Conservation (phyloP, 2,113 vertebrate species). For the Nanorana parkeri region DNA sequence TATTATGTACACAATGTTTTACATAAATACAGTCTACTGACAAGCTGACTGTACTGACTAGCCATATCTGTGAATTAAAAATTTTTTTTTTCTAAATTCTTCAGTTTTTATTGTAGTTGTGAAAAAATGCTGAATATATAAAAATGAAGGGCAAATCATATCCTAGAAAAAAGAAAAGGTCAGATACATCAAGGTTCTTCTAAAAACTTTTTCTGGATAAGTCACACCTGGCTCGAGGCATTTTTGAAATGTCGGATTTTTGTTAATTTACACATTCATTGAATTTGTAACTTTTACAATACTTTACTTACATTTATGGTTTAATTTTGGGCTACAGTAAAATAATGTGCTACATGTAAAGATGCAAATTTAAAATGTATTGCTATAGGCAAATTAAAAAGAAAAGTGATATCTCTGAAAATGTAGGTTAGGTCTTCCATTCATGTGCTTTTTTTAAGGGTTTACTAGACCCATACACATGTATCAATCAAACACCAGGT, state of each 20-base stretch:
- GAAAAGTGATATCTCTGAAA: no score
- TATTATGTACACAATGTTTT: neutral
- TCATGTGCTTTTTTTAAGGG: no score
- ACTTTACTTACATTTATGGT: neutral
- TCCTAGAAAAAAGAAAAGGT: conserved; percentile 32
- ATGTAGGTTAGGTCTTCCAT: no score
- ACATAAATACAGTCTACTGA: neutral
- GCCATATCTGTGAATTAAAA: no score
- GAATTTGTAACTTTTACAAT: neutral
- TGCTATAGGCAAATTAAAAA: no score
- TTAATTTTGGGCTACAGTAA: no score
- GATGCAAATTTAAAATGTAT: no score
- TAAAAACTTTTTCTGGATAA: conserved; percentile 38
- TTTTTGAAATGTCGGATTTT: conserved; percentile 31
- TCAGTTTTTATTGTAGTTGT: neutral
- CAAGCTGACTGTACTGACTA: no score
- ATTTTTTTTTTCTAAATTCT: no score
- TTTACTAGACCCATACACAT: no score
- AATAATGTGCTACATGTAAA: no score
- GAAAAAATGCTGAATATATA: conserved; percentile 23
- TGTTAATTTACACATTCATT: conserved; percentile 28
- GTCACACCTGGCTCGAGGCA: conserved; percentile 30
- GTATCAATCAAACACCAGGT: no score
- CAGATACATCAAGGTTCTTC: conserved; percentile 39
- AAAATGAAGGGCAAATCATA: conserved; percentile 46